These are phyloP conservation scores for Thaleichthys pacificus DNA, from an alignment of 2,797 vertebrate genomes.

Conservation along the genomic window DNA sequence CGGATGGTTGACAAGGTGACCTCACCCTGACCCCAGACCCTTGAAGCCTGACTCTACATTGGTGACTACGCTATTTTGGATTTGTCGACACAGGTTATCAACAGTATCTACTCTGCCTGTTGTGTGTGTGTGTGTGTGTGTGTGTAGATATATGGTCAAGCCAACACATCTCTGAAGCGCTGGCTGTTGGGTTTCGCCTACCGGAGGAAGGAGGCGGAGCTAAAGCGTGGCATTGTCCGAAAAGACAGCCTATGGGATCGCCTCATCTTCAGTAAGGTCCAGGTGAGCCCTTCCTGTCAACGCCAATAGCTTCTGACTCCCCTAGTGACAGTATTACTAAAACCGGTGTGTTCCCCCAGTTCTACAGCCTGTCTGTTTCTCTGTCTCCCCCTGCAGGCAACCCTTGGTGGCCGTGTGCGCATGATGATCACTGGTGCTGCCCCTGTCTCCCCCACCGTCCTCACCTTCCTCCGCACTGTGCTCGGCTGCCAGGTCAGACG, in stretches of 20 bases:
- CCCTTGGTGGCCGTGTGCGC: slow-evolving; percentile 87
- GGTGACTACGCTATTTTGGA: neutral
- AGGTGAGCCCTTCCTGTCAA: slow-evolving; percentile 72
- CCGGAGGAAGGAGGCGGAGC: slow-evolving; percentile 90
- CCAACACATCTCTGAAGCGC: slow-evolving; percentile 87
- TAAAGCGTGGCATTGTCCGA: slow-evolving; percentile 87
- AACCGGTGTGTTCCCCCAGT: neutral
- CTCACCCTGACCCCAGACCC: neutral
- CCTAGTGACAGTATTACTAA: neutral
- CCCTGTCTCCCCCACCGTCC: slow-evolving; percentile 89
- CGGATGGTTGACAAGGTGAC: slow-evolving; percentile 95
- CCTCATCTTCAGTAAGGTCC: slow-evolving; percentile 93
- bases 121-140: neutral
- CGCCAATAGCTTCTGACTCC: too few relatives aligned
- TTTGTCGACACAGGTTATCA: neutral
- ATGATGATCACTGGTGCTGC: slow-evolving; percentile 95
- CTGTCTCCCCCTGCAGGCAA: slow-evolving; percentile 73
- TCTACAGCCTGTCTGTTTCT: neutral
- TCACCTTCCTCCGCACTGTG: slow-evolving; percentile 90
- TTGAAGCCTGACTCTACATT: neutral
- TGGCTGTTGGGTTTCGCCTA: slow-evolving; percentile 94
- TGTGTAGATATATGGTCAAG: slow-evolving; percentile 88
- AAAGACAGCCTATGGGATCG: slow-evolving; percentile 95
- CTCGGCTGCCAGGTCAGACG: slow-evolving; percentile 90
- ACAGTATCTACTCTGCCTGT: neutral